phyloP scores from a whole-genome alignment of 2,797 vertebrate genomes.

The Peromyscus aztecus region DNA sequence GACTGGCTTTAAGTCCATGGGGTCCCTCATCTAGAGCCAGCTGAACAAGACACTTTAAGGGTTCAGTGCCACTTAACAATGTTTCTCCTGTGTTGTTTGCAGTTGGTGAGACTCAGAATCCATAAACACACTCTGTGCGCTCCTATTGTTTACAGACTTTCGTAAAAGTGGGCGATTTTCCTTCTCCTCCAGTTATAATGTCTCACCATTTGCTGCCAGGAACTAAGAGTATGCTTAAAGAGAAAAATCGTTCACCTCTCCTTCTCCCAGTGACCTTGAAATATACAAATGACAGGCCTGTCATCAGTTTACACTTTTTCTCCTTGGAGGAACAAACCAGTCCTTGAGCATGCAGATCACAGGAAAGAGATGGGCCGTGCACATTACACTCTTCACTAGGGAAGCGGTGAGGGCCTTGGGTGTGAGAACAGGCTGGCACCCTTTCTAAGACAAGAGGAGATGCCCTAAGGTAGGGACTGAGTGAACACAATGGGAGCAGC shows the following conservation, averaged over 20 bases:
- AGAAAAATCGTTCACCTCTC: not conserved
- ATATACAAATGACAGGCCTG: not conserved
- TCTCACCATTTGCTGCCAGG: not conserved
- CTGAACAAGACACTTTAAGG: not conserved
- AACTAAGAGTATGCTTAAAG: constrained; percentile 28
- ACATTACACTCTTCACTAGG: not conserved
- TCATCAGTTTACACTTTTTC: not conserved
- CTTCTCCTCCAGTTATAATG: not conserved
- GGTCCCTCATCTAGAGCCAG: not conserved
- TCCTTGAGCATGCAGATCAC: constrained; percentile 10
- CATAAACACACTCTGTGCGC: not conserved
- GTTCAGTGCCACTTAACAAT: not conserved
- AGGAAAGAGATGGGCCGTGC: not conserved
- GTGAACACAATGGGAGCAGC: not conserved
- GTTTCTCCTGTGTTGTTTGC: constrained; percentile 21
- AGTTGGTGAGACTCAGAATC: constrained; percentile 29
- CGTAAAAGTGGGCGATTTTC: constrained; percentile 9
- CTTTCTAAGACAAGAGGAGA: not conserved
- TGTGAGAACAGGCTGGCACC: not conserved
- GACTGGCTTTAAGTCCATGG: not conserved
- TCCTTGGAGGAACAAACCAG: constrained; percentile 7
- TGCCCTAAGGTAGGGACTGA: not conserved
- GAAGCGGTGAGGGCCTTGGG: not conserved
- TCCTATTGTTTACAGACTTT: constrained; percentile 55
- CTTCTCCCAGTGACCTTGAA: not conserved